These are phyloP conservation scores for Cheilosia grossa DNA, from an alignment of 2,888 invertebrate genomes.

Conservation along the genomic window DNA sequence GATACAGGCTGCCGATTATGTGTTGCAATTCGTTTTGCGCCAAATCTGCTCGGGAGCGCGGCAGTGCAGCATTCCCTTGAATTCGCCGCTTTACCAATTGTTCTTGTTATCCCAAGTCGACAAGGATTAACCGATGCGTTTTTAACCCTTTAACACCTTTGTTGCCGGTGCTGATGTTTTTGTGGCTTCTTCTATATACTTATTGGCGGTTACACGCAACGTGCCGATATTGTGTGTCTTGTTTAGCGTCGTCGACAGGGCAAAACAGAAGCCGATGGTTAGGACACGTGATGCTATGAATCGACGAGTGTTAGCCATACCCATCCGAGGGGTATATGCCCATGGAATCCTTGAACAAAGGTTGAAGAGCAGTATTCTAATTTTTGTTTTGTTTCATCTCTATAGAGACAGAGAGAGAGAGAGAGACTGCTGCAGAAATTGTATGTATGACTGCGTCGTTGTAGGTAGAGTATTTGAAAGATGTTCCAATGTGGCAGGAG, in stretches of 20 bases:
- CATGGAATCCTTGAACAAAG: conserved; percentile 64
- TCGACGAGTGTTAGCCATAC: conserved; percentile 42
- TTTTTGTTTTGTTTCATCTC: conserved; percentile 57
- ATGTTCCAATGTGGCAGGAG: conserved; percentile 70
- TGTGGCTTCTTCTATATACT: conserved; percentile 45
- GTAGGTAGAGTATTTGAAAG: conserved; percentile 72
- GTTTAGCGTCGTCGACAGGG: conserved; percentile 69
- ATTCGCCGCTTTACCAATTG: conserved; percentile 74
- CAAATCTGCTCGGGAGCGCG: conserved; percentile 60
- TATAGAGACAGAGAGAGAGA: not conserved
- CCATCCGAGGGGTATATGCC: conserved; percentile 40
- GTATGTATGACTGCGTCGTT: conserved; percentile 50
- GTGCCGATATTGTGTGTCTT: conserved; percentile 69
- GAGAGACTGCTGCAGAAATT: not conserved
- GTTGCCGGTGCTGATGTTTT: conserved; percentile 48
- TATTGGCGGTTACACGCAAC: conserved; percentile 72
- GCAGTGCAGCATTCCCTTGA: conserved; percentile 48
- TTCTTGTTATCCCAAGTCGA: conserved; percentile 74
- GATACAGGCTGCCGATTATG: conserved; percentile 71
- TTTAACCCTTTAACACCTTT: conserved; percentile 75
- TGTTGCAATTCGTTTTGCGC: conserved; percentile 75
- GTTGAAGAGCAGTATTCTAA: conserved; percentile 64
- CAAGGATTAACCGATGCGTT: conserved; percentile 75
- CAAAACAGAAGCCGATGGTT: conserved; percentile 70
- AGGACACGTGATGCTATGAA: conserved; percentile 73